These are phyloP conservation scores for Rhabdophis nuchalis DNA, from an alignment of 2,797 vertebrate genomes.

Conservation along the genomic window DNA sequence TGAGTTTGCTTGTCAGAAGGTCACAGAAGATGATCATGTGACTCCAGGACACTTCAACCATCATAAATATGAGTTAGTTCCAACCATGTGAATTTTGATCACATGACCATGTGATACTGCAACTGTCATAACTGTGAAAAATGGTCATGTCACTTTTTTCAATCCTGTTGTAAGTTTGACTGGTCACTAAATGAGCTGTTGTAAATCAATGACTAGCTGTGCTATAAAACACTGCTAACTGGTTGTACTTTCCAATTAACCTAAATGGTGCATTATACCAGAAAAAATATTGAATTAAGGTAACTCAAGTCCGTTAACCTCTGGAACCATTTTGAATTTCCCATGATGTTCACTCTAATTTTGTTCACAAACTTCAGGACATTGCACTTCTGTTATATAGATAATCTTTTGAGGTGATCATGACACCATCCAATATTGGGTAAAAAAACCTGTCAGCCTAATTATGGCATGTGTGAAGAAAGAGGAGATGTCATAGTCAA, in stretches of 20 bases:
- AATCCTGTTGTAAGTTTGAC: too few relatives aligned
- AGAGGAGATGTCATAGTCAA: background rate
- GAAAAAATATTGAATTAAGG: background rate
- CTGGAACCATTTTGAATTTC: background rate
- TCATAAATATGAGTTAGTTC: too few relatives aligned
- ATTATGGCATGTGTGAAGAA: background rate
- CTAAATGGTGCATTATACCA: background rate
- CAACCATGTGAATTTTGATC: too few relatives aligned
- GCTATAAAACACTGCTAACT: background rate
- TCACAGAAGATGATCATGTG: too few relatives aligned
- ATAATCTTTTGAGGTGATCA: background rate
- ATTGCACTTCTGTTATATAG: background rate
- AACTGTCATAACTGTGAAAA: too few relatives aligned
- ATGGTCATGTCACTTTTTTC: too few relatives aligned
- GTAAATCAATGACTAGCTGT: background rate
- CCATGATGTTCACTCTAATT: background rate
- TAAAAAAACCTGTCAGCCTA: background rate
- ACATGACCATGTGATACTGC: too few relatives aligned
- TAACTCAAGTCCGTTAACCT: background rate
- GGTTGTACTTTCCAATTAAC: background rate
- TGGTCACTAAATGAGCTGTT: too few relatives aligned
- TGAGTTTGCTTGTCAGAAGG: too few relatives aligned
- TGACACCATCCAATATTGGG: background rate
- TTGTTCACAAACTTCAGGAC: background rate
- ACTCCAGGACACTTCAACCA: too few relatives aligned